phyloP scores from a whole-genome alignment of 2,113 vertebrate genomes.

The Octodon degus region DNA sequence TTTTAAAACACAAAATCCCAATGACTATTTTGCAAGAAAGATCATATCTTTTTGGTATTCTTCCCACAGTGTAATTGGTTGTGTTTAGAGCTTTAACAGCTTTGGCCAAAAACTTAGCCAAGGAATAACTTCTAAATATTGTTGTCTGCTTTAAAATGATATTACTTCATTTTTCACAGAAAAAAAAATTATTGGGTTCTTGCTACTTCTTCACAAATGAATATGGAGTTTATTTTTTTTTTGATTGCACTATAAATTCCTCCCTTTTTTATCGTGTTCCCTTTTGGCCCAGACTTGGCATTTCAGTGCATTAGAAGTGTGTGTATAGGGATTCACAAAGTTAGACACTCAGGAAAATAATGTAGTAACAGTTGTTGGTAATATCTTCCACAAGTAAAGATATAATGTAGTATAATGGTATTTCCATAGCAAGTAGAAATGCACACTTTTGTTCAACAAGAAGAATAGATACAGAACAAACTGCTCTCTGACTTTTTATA shows the following conservation, averaged over 20 bases:
- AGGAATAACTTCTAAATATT: conserved; percentile 50
- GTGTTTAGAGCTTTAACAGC: conserved; percentile 66
- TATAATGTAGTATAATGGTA: neutral
- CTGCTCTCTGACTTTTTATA: neutral
- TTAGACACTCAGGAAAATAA: neutral
- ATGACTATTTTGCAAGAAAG: conserved; percentile 62
- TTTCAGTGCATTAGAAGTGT: neutral
- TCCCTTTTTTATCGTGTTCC: neutral
- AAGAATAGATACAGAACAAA: neutral
- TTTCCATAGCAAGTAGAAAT: neutral
- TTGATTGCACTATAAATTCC: neutral
- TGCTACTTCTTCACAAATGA: conserved; percentile 35
- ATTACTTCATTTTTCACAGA: conserved; percentile 13
- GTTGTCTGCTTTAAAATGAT: conserved; percentile 26
- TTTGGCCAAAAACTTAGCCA: conserved; percentile 55
- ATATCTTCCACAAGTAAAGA: conserved; percentile 19
- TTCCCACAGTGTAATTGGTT: conserved; percentile 77
- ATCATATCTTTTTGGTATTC: conserved; percentile 59
- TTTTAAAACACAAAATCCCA: conserved; percentile 58
- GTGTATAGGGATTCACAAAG: neutral
- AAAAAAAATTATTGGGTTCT: neutral
- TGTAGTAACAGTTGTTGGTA: neutral
- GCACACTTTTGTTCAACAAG: neutral
- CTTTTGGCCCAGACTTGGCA: neutral
- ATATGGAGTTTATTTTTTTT: conserved; percentile 62